These are phyloP conservation scores for Cylas formicarius DNA, from an alignment of 1,140 invertebrate species.

Conservation along the genomic window DNA sequence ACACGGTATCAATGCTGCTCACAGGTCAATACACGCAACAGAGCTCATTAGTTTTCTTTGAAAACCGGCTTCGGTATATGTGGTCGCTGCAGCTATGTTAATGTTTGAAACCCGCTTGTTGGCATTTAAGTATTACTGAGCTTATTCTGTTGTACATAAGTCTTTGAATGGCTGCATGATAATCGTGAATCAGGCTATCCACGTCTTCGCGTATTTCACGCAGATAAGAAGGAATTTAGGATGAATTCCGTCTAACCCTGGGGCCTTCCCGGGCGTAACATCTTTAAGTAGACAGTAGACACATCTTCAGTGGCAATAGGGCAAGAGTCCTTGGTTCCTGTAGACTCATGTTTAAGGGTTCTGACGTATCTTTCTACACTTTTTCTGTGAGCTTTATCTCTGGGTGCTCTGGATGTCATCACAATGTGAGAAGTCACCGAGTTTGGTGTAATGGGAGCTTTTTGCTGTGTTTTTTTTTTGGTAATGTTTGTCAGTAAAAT, in stretches of 20 bases:
- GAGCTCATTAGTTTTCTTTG: too few relatives aligned
- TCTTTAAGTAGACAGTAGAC: slow-evolving; percentile 3
- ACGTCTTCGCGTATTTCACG: too few relatives aligned
- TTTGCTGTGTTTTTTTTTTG: too few relatives aligned
- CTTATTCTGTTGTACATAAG: slow-evolving; percentile 15
- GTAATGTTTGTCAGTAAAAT: too few relatives aligned
- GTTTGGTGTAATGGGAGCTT: slow-evolving; percentile 10
- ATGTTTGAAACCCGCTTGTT: slow-evolving; percentile 16
- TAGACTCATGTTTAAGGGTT: slow-evolving; percentile 12
- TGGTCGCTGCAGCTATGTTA: slow-evolving; percentile 10
- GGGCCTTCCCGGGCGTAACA: not conserved
- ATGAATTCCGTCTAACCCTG: not conserved
- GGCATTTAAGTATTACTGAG: slow-evolving; percentile 5
- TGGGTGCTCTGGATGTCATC: slow-evolving; percentile 16
- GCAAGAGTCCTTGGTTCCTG: slow-evolving; percentile 12
- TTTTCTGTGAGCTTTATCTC: slow-evolving; percentile 17
- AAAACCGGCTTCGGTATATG: too few relatives aligned
- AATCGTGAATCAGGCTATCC: too few relatives aligned
- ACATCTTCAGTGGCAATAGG: slow-evolving; percentile 10
- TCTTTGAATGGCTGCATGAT: too few relatives aligned
- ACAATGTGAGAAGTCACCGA: slow-evolving; percentile 13
- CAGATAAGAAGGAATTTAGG: too few relatives aligned
- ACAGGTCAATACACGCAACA: too few relatives aligned
- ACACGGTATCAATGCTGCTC: too few relatives aligned
- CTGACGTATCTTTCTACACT: slow-evolving; percentile 10